These are phyloP conservation scores for Eulacestoma nigropectus DNA, from an alignment of 2,113 vertebrate genomes.

Conservation along the genomic window DNA sequence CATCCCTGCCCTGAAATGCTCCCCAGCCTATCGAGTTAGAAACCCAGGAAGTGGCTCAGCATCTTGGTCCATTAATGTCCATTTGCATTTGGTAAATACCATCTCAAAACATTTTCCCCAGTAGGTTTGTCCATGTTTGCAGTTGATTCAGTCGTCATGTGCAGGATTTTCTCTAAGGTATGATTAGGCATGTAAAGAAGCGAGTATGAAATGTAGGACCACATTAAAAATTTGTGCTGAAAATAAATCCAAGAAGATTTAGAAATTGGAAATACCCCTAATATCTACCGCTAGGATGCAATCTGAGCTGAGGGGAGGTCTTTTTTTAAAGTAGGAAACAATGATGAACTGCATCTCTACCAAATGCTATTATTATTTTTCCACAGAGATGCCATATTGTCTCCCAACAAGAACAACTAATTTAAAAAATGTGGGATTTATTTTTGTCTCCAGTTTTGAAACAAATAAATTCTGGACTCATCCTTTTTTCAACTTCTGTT, in stretches of 20 bases:
- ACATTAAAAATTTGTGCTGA: neutral
- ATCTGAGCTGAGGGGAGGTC: neutral
- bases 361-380: neutral
- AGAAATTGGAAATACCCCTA: neutral
- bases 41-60: neutral
- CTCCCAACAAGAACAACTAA: neutral
- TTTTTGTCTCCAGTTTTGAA: neutral
- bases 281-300: neutral
- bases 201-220: accelerated
- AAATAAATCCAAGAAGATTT: neutral
- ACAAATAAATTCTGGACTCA: neutral
- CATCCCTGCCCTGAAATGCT: neutral
- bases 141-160: neutral
- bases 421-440: neutral
- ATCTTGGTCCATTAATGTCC: neutral
- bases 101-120: neutral
- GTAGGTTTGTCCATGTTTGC: neutral
- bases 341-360: neutral
- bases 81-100: neutral
- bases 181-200: neutral
- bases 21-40: neutral
- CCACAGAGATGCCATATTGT: neutral
- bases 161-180: neutral
- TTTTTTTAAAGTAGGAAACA: neutral
- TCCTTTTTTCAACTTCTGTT: neutral